These are phyloP conservation scores for Pantherophis vulpinus DNA, from an alignment of 2,797 vertebrate species.

Conservation along the genomic window DNA sequence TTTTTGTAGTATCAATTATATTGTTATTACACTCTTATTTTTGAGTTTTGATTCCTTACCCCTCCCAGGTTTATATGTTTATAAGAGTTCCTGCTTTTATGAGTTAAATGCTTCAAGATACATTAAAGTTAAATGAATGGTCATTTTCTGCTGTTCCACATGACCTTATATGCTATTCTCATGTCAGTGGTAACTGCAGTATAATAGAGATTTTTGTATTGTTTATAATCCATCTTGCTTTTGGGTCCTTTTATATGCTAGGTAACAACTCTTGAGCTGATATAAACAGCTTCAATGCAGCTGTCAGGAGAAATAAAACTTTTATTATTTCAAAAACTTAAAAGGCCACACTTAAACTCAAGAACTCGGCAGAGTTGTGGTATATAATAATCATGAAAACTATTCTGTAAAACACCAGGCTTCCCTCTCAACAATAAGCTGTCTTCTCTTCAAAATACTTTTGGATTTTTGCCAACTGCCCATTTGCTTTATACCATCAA, in stretches of 20 bases:
- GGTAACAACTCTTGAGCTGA: conserved; percentile 75
- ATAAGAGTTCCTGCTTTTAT: background rate
- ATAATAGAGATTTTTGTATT: conserved; percentile 66
- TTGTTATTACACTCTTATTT: background rate
- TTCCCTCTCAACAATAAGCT: conserved; percentile 83
- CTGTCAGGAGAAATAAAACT: conserved; percentile 82
- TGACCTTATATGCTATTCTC: conserved; percentile 62
- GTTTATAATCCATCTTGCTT: conserved; percentile 72
- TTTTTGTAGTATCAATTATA: background rate
- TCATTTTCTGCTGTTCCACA: conserved; percentile 54
- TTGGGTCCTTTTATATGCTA: conserved; percentile 72
- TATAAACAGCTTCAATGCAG: conserved; percentile 70
- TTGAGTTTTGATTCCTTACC: background rate
- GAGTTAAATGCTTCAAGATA: background rate
- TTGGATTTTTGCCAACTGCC: conserved; percentile 82
- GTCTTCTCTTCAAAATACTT: conserved; percentile 77
- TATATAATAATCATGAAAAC: conserved; percentile 66
- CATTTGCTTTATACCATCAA: conserved; percentile 91
- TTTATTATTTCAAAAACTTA: conserved; percentile 84
- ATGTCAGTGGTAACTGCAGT: conserved; percentile 62
- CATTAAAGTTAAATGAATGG: background rate
- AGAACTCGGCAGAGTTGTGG: conserved; percentile 76
- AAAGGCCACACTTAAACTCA: conserved; percentile 74
- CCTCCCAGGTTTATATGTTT: background rate
- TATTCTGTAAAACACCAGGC: conserved; percentile 79